These are phyloP conservation scores for Lottia scabra DNA, from an alignment of 2,888 invertebrate species.

Conservation along the genomic window DNA sequence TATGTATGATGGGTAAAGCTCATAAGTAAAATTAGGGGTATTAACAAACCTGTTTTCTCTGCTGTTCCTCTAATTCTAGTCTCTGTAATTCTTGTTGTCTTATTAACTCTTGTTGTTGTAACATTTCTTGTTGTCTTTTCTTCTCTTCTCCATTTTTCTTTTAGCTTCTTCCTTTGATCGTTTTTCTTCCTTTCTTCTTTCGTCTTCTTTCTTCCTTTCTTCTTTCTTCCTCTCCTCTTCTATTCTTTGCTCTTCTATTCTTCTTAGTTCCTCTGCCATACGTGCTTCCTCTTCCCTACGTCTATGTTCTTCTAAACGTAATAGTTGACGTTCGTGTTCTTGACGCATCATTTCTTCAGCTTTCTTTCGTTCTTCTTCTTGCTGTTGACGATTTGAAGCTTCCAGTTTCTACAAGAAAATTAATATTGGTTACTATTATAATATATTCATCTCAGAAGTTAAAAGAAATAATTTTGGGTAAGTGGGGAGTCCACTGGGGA, in stretches of 20 bases:
- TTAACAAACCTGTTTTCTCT: constrained; percentile 26
- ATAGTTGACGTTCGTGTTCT: constrained; percentile 24
- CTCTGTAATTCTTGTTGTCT: constrained; percentile 47
- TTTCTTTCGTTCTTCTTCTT: constrained; percentile 34
- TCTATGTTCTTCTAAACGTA: constrained; percentile 20
- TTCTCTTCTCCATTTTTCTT: constrained; percentile 55
- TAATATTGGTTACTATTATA: no score
- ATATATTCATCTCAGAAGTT: no score
- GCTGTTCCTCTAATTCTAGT: constrained; percentile 25
- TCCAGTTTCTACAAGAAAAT: no score
- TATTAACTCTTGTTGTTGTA: constrained; percentile 43
- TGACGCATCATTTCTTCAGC: constrained; percentile 71
- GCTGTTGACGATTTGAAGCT: constrained; percentile 20
- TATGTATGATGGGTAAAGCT: no score
- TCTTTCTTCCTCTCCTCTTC: constrained; percentile 63
- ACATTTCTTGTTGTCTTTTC: constrained; percentile 64
- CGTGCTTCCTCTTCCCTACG: constrained; percentile 25
- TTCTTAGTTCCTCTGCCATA: constrained; percentile 68
- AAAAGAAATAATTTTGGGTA: no score
- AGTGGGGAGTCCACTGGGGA: no score
- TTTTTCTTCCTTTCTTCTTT: constrained; percentile 7
- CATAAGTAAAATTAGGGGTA: no score
- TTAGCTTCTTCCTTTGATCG: constrained; percentile 21
- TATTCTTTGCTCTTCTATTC: constrained; percentile 32
- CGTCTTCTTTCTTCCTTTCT: constrained; percentile 63